A percentile compares a stretch with the other conserved stretches of the same genome.
phyloP scores from a whole-genome alignment of 2,113 vertebrate genomes.

The Caranx melampygus region DNA sequence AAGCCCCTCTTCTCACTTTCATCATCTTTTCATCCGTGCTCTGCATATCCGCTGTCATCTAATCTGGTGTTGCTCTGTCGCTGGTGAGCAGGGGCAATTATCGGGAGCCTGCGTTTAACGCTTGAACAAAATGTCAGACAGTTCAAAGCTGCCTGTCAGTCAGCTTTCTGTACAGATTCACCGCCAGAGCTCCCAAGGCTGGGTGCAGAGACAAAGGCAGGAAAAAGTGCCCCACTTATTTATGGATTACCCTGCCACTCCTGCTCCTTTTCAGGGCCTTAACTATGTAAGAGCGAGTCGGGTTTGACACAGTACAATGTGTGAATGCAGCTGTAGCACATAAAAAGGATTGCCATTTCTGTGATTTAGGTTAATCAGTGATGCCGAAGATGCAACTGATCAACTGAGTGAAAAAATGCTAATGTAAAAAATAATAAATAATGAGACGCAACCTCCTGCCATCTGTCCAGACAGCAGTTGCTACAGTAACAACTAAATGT shows the following conservation, averaged over 20 bases:
- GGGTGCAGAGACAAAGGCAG: constrained; percentile 54
- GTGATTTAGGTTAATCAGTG: neutral
- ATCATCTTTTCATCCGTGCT: constrained; percentile 67
- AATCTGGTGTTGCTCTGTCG: constrained; percentile 63
- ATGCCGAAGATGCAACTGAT: neutral
- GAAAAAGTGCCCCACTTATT: constrained; percentile 47
- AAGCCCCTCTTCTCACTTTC: constrained; percentile 54
- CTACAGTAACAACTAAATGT: constrained; percentile 42
- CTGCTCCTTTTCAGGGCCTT: constrained; percentile 25
- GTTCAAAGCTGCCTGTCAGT: constrained; percentile 77
- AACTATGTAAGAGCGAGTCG: neutral
- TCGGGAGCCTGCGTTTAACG: constrained; percentile 64
- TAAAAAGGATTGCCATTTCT: neutral
- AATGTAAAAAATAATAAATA: constrained; percentile 5
- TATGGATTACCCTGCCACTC: constrained; percentile 35
- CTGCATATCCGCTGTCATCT: constrained; percentile 73
- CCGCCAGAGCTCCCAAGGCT: constrained; percentile 46
- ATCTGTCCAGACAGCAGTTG: constrained; percentile 41
- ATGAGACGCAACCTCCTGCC: neutral
- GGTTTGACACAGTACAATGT: neutral
- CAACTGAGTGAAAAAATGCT: neutral
- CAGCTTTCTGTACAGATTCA: constrained; percentile 59
- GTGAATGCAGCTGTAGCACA: neutral
- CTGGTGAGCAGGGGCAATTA: constrained; percentile 77
- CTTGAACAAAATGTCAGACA: constrained; percentile 73